Percentiles rank a stretch among this genome's conserved stretches.
phyloP scores from a whole-genome alignment of 2,888 invertebrate species.

The Endotricha flammealis region DNA sequence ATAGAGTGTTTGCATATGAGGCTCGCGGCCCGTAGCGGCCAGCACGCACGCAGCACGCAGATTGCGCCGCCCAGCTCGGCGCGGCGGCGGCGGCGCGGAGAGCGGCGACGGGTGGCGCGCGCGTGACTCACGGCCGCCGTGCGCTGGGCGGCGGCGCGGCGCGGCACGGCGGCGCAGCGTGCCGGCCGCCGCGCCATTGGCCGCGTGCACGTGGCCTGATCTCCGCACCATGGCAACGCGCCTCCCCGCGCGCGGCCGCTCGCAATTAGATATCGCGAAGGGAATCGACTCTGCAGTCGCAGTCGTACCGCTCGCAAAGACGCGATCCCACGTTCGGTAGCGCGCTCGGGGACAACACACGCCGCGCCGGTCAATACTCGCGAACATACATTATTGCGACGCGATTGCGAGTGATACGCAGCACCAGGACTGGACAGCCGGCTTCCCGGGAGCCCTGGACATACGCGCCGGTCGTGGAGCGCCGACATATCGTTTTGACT shows the following conservation, averaged over 20 bases:
- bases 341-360: slow-evolving; percentile 14
- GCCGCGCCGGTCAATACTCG: slow-evolving; percentile 50
- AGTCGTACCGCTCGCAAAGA: slow-evolving; percentile 26
- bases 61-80: too few relatives aligned
- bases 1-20: too few relatives aligned
- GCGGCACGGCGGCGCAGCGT: slow-evolving; percentile 14
- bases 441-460: neutral
- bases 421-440: neutral
- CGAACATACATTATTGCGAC: slow-evolving; percentile 26
- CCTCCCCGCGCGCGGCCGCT: slow-evolving; percentile 32
- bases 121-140: too few relatives aligned
- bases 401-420: slow-evolving; percentile 18
- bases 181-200: slow-evolving; percentile 72
- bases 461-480: neutral
- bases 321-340: slow-evolving; percentile 20
- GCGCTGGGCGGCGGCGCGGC: slow-evolving; percentile 9
- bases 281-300: slow-evolving; percentile 18
- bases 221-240: slow-evolving; percentile 83
- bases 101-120: slow-evolving; percentile 13
- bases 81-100: slow-evolving; percentile 81
- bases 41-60: slow-evolving; percentile 44
- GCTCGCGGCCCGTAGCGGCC: slow-evolving; percentile 10
- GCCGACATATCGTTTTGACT: too few relatives aligned
- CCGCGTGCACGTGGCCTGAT: slow-evolving; percentile 85
- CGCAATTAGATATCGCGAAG: slow-evolving; percentile 37